Conservation (phyloP, 35 echinoderm and acorn worm species). For the Antedon bifida region DNA sequence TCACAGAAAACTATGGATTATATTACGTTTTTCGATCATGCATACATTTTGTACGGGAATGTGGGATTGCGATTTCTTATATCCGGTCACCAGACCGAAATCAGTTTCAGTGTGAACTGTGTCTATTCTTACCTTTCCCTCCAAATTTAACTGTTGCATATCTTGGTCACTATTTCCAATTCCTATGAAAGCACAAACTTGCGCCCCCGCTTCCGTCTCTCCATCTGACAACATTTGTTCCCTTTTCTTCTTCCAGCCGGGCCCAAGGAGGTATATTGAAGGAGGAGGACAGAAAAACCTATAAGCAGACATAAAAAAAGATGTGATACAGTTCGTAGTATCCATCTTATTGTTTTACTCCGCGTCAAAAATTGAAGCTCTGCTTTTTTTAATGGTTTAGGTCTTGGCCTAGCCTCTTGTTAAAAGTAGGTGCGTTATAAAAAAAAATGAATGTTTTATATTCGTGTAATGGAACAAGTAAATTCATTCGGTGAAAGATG, state of each 20-base stretch:
- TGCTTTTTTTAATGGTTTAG: too few relatives aligned
- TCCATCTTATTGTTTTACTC: neutral
- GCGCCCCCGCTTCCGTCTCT: constrained; percentile 72
- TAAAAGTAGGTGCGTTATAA: too few relatives aligned
- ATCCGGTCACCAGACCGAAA: too few relatives aligned
- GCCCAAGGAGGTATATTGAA: constrained; percentile 86
- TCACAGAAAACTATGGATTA: too few relatives aligned
- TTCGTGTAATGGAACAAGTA: too few relatives aligned
- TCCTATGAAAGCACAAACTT: constrained; percentile 97
- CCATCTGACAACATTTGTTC: constrained; percentile 76
- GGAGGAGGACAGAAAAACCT: constrained; percentile 99
- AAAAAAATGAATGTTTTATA: too few relatives aligned
- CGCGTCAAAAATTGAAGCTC: neutral
- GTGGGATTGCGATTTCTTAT: too few relatives aligned
- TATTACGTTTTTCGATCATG: too few relatives aligned
- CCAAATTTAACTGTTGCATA: constrained; percentile 90
- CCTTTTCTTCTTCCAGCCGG: constrained; percentile 88
- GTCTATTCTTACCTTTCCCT: constrained; percentile 73
- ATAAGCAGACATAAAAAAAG: neutral
- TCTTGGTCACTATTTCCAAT: constrained; percentile 98
- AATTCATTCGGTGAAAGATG: too few relatives aligned
- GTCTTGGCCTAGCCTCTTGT: too few relatives aligned
- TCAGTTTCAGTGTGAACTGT: too few relatives aligned
- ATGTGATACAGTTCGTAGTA: neutral
- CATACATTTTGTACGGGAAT: too few relatives aligned